Evolutionary conservation across 92 coral and sea anemone species (phyloP).

Genomic region (Scolanthus callimorphus): DNA sequence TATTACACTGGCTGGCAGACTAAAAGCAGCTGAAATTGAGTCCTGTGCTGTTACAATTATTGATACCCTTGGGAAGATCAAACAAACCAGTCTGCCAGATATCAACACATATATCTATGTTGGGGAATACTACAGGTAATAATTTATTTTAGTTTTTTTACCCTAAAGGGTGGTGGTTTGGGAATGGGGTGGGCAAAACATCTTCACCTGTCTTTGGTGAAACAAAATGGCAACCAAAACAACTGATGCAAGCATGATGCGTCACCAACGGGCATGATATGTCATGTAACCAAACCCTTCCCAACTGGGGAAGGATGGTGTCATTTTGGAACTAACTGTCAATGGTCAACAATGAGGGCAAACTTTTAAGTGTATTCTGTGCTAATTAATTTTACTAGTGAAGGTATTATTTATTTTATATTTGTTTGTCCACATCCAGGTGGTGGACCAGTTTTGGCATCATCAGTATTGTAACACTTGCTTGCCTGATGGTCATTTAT

Average conservation of each 20-base stretch:
- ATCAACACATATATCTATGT: slow-evolving; percentile 27
- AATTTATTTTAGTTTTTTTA: too few species aligned
- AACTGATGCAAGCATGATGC: too few species aligned
- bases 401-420: too few species aligned
- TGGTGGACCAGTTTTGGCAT: slow-evolving; percentile 58
- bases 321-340: too few species aligned
- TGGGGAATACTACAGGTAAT: slow-evolving; percentile 48
- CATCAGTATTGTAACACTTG: slow-evolving; percentile 20
- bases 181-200: not conserved
- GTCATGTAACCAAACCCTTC: too few species aligned
- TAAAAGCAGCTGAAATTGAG: slow-evolving; percentile 4
- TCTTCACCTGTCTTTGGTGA: not conserved
- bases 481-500: slow-evolving; percentile 22
- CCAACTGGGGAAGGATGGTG: too few species aligned
- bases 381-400: too few species aligned
- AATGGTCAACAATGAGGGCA: too few species aligned
- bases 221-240: too few species aligned
- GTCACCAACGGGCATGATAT: too few species aligned
- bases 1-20: slow-evolving; percentile 1
- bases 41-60: slow-evolving; percentile 4
- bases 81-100: slow-evolving; percentile 38
- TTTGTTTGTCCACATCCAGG: slow-evolving; percentile 7
- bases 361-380: not conserved
- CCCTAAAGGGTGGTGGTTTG: too few species aligned
- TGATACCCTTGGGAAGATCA: slow-evolving; percentile 21